Base-by-base conservation (phyloP, 2,888 invertebrate species). In the Limulus polyphemus region DNA sequence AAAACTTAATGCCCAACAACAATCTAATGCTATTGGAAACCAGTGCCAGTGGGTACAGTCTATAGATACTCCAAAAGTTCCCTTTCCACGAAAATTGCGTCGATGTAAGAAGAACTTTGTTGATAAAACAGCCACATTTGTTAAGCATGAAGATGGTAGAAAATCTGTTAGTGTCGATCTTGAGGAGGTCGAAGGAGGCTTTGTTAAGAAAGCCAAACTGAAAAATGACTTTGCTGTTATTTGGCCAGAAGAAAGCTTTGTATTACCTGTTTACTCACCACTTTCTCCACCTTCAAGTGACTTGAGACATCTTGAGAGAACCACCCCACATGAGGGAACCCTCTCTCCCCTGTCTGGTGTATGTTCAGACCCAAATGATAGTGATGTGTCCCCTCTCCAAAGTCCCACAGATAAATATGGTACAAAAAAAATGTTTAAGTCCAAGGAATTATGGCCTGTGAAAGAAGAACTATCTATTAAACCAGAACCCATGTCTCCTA, bases 11-110 rank as follows among this genome's bases (percentile, higher is more conserved):
- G 70, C 70, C 52, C 67, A 69, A 59, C 69, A 1, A 32, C 32
- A 70, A 60, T 65, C 65, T 56, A 32, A 16, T 16, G 54, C 54
- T 11, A 13, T 5, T 54, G 52, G 51, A 49, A 61, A 64, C 51
- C 68, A 69, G 65, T 69, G 69, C 62, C 68, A 69, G 62, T 70
- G 70, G 70, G 69, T 68, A 11, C 68, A 69, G 60, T 69, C 69
- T 16, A 57, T 61, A 47, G 69, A 69, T 56, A 60, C 67, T 12
- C 62, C 65, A 17, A 64, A 64, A 62, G 59, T 64, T 49, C 58
- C 63, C 13, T 57, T 59, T 52, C 56, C 57, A 12, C 52, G 55
- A 11, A 65, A 62, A 55, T 62, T 62, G 51, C 57, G 60, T 11
- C 49, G 57, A 50, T 60, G 62, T 48, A 60, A 59, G 58, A 65